phyloP scores from a whole-genome alignment of 2,113 vertebrate species.

The Anseranas semipalmata region DNA sequence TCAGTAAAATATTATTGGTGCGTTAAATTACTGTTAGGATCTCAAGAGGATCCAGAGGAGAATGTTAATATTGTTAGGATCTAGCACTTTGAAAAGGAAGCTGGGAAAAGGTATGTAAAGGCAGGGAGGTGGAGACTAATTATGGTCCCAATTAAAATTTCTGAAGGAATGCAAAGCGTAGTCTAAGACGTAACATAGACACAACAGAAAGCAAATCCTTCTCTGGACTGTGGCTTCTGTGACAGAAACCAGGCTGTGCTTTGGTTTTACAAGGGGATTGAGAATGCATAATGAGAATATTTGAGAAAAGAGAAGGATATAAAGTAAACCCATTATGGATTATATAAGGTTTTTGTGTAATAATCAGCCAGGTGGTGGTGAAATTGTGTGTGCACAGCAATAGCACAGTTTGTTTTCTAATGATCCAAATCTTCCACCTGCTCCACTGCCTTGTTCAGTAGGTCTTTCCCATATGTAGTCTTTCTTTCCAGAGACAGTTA shows the following conservation, averaged over 20 bases:
- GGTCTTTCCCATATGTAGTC: background rate
- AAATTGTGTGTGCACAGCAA: background rate
- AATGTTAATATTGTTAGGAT: constrained; percentile 53
- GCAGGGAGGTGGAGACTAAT: background rate
- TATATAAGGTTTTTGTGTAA: background rate
- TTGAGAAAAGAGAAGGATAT: background rate
- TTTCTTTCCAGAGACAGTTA: background rate
- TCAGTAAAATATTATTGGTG: constrained; percentile 20
- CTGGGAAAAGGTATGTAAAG: background rate
- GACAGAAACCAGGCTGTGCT: constrained; percentile 36
- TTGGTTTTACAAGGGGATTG: constrained; percentile 10
- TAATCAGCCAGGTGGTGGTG: background rate
- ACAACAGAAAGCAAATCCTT: constrained; percentile 23
- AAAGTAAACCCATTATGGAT: background rate
- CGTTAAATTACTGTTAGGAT: constrained; percentile 40
- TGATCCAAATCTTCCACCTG: background rate
- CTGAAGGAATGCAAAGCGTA: constrained; percentile 3
- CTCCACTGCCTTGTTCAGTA: background rate
- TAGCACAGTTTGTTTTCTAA: background rate
- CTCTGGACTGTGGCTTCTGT: constrained; percentile 16
- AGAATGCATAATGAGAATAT: constrained; percentile 19
- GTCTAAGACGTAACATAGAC: background rate
- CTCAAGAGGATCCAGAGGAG: constrained; percentile 26
- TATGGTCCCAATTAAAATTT: constrained; percentile 26
- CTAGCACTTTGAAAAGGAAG: background rate